phyloP scores from a whole-genome alignment of 2,113 vertebrate genomes.

The Apteryx owenii region DNA sequence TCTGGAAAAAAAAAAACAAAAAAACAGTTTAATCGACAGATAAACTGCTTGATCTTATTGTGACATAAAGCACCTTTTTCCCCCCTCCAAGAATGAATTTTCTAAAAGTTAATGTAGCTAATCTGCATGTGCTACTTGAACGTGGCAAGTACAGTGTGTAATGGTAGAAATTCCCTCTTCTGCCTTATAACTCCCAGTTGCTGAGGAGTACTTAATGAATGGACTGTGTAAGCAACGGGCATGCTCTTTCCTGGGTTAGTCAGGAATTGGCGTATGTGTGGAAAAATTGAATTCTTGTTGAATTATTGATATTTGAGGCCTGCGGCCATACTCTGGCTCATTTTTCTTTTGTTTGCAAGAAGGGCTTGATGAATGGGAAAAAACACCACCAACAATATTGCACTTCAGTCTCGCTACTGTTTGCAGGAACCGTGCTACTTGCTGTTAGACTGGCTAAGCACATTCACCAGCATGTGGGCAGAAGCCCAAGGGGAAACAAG shows the following conservation, averaged over 20 bases:
- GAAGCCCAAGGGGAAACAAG: background rate
- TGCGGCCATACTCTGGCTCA: background rate
- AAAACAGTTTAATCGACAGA: background rate
- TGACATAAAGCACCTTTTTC: background rate
- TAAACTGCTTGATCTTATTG: background rate
- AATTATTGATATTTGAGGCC: background rate
- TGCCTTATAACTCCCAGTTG: background rate
- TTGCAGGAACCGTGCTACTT: background rate
- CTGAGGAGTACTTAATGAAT: background rate
- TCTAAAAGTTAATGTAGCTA: background rate
- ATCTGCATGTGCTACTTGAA: background rate
- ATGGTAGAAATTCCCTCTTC: background rate
- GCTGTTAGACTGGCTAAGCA: background rate
- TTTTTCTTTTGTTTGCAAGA: background rate
- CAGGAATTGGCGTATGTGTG: background rate
- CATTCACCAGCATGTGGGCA: background rate
- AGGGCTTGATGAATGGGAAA: background rate
- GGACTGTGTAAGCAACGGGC: background rate
- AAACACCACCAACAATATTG: background rate
- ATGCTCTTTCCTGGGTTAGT: background rate
- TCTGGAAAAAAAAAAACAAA: background rate
- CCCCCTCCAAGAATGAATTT: background rate
- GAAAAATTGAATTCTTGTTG: background rate
- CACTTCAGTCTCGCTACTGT: background rate
- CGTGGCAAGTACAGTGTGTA: background rate